A percentile compares a stretch with the other conserved stretches of the same genome.
Evolutionary conservation across 1,140 invertebrate species (phyloP).

Genomic region (Leptinotarsa lineolata): DNA sequence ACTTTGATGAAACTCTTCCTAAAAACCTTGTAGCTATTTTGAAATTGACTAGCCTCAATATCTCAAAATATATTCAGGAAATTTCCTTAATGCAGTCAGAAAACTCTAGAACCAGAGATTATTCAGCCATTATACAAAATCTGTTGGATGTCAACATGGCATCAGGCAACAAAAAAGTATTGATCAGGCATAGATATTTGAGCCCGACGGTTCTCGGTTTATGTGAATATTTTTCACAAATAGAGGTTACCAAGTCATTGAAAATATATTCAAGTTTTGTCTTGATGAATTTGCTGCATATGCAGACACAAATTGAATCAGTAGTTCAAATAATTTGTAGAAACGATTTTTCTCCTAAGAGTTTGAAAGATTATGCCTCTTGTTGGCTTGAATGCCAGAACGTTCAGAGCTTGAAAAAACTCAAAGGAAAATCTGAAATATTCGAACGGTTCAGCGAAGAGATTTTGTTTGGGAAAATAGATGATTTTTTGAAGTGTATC

Average conservation of each 20-base stretch:
- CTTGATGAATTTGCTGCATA: conserved; percentile 47
- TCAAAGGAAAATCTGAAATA: conserved; percentile 36
- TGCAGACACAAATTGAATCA: conserved; percentile 37
- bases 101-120: conserved; percentile 3
- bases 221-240: conserved; percentile 36
- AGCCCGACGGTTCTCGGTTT: conserved; percentile 43
- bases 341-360: conserved; percentile 24
- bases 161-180: not conserved
- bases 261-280: conserved; percentile 45
- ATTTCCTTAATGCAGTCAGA: conserved; percentile 29
- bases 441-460: conserved; percentile 33
- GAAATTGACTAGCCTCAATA: conserved; percentile 28
- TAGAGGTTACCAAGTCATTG: conserved; percentile 32
- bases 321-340: conserved; percentile 24
- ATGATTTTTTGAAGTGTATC: conserved; percentile 15
- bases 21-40: conserved; percentile 53
- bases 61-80: conserved; percentile 33
- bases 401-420: conserved; percentile 27
- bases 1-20: conserved; percentile 53
- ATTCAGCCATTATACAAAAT: conserved; percentile 33
- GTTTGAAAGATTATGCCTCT: conserved; percentile 31
- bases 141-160: conserved; percentile 18
- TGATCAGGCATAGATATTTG: conserved; percentile 33
- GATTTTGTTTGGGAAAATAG: conserved; percentile 30
- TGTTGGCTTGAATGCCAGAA: conserved; percentile 27